Conservation (phyloP, 2,797 vertebrate genomes). For the Lycodopsis pacificus region DNA sequence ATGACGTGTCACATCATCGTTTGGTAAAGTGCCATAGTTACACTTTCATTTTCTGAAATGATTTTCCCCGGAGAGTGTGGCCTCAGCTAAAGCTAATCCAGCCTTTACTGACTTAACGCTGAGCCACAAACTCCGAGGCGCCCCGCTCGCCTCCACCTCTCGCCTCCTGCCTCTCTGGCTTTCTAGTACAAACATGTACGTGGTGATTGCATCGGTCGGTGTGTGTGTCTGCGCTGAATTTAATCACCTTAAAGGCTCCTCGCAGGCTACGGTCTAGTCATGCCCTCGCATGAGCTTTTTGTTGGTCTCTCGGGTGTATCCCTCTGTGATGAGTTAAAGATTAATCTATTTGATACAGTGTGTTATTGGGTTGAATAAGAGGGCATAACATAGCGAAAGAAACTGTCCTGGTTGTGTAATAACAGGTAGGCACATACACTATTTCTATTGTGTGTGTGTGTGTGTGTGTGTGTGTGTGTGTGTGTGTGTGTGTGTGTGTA, state of each 20-base stretch:
- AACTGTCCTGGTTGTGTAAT: background rate
- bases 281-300: slow-evolving; percentile 52
- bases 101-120: background rate
- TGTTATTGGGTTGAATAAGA: slow-evolving; percentile 6
- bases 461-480: slow-evolving; percentile 2
- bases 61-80: background rate
- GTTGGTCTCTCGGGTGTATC: slow-evolving; percentile 49
- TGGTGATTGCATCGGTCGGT: slow-evolving; percentile 15
- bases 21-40: background rate
- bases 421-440: slow-evolving; percentile 7
- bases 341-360: background rate
- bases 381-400: background rate
- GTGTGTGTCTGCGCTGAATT: slow-evolving; percentile 19
- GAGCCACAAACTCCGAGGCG: background rate
- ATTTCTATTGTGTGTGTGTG: background rate
- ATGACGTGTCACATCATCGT: background rate
- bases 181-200: slow-evolving; percentile 66
- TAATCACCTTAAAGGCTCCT: slow-evolving; percentile 41
- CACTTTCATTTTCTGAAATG: background rate
- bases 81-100: slow-evolving; percentile 4
- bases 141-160: slow-evolving; percentile 42
- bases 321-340: slow-evolving; percentile 18
- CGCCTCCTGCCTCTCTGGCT: slow-evolving; percentile 8
- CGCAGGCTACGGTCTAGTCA: slow-evolving; percentile 62
- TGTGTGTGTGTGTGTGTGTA: slow-evolving; percentile 1